phyloP scores from a whole-genome alignment of 2,113 vertebrate species.

The Limanda limanda region DNA sequence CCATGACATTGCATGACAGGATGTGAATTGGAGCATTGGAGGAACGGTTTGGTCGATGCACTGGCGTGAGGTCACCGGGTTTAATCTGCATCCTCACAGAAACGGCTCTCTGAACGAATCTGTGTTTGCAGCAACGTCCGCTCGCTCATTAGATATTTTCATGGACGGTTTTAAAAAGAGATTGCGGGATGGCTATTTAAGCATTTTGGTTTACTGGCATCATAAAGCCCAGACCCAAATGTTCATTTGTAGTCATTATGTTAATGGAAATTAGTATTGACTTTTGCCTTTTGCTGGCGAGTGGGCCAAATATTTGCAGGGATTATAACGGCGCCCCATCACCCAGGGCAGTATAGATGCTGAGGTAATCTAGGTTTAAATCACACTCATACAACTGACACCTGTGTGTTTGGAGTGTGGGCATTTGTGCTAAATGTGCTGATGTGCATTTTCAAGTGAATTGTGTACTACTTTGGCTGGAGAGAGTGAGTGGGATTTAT shows the following conservation, averaged over 20 bases:
- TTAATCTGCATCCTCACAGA: slow-evolving; percentile 28
- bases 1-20: slow-evolving; percentile 50
- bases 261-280: slow-evolving; percentile 75
- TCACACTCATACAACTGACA: background rate
- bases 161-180: slow-evolving; percentile 17
- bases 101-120: slow-evolving; percentile 8
- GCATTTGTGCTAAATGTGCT: slow-evolving; percentile 31
- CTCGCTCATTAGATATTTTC: slow-evolving; percentile 49
- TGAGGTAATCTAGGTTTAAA: slow-evolving; percentile 42
- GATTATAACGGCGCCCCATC: slow-evolving; percentile 51
- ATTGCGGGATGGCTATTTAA: slow-evolving; percentile 48
- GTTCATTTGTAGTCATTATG: slow-evolving; percentile 74
- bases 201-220: slow-evolving; percentile 57
- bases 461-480: slow-evolving; percentile 43
- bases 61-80: slow-evolving; percentile 34
- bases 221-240: slow-evolving; percentile 58
- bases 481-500: slow-evolving; percentile 58
- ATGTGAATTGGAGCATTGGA: slow-evolving; percentile 32
- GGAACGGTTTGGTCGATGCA: slow-evolving; percentile 18
- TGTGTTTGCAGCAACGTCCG: slow-evolving; percentile 26
- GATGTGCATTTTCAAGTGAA: slow-evolving; percentile 48
- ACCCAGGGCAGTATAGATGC: slow-evolving; percentile 52
- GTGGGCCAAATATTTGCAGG: slow-evolving; percentile 60
- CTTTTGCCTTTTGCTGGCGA: slow-evolving; percentile 57
- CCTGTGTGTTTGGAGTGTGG: slow-evolving; percentile 16